Percentiles rank a stretch among this genome's conserved stretches.
Conservation (phyloP, 2,797 vertebrate genomes). For the Falco berigora region DNA sequence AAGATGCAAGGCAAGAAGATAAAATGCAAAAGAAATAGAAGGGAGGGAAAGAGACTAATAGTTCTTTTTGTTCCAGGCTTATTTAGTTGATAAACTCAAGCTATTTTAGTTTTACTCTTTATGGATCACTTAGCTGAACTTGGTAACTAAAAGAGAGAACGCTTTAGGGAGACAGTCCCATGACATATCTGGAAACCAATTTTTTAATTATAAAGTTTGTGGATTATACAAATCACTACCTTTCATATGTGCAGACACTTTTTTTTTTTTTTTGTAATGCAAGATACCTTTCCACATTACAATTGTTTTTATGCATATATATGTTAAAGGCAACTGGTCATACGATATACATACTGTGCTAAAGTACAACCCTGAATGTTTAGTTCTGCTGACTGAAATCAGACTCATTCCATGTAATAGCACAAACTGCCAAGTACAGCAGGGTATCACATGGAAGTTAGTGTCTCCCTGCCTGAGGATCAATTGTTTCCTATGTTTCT, state of each 20-base stretch:
- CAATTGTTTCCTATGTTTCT: background rate
- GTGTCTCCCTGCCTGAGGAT: background rate
- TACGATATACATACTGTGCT: background rate
- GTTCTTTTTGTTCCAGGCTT: background rate
- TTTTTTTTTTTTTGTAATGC: background rate
- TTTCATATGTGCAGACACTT: background rate
- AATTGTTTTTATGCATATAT: background rate
- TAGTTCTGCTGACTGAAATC: background rate
- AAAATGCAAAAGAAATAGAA: background rate
- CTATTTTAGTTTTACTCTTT: background rate
- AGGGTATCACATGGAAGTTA: background rate
- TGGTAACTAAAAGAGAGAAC: background rate
- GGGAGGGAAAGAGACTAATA: background rate
- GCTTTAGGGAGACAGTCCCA: background rate
- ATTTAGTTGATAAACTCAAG: background rate
- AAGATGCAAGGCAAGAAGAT: background rate
- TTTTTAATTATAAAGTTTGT: background rate
- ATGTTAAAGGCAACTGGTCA: background rate
- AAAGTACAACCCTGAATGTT: background rate
- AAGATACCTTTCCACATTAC: background rate
- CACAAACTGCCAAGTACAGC: background rate
- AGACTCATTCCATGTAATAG: background rate
- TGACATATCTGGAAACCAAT: background rate
- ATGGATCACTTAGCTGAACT: slow-evolving; percentile 21
- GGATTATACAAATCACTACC: background rate